phyloP scores from a whole-genome alignment of 2,113 vertebrate species.

The Grammatotria lemairii region DNA sequence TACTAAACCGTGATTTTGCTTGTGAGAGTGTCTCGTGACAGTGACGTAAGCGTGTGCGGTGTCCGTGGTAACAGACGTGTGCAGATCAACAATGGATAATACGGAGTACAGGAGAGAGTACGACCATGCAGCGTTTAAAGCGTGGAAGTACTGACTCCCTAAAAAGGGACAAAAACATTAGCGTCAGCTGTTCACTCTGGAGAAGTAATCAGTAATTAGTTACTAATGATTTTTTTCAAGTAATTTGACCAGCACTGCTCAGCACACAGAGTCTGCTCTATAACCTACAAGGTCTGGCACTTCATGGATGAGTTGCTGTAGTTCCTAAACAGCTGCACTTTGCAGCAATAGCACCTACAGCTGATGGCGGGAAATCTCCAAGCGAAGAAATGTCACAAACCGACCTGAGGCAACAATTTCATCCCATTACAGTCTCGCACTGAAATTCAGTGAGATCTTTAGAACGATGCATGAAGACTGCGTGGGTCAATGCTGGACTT shows the following conservation, averaged over 20 bases:
- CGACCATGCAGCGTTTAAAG: background rate
- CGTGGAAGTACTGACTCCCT: too few relatives aligned
- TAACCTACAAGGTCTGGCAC: background rate
- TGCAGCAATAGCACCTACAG: background rate
- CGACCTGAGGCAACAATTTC: background rate
- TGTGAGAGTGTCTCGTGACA: too few relatives aligned
- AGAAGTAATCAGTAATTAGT: background rate
- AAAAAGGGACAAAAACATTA: too few relatives aligned
- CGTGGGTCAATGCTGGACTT: background rate
- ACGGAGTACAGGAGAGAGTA: too few relatives aligned
- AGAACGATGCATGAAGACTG: background rate
- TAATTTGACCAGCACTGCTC: background rate
- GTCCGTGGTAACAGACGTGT: too few relatives aligned
- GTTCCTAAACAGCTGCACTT: background rate
- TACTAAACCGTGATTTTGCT: too few relatives aligned
- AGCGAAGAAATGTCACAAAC: background rate
- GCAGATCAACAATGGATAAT: too few relatives aligned
- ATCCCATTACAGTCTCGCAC: background rate
- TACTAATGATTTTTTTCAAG: background rate
- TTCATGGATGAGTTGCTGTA: background rate
- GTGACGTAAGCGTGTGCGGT: accelerated
- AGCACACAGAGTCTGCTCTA: background rate
- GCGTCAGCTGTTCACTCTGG: too few relatives aligned
- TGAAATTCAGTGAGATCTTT: background rate
- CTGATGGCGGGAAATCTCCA: background rate